A percentile compares a stretch with the other conserved stretches of the same genome.
Evolutionary conservation across 2,888 invertebrate species (phyloP).

Genomic region (Ichneumoninae sp.): DNA sequence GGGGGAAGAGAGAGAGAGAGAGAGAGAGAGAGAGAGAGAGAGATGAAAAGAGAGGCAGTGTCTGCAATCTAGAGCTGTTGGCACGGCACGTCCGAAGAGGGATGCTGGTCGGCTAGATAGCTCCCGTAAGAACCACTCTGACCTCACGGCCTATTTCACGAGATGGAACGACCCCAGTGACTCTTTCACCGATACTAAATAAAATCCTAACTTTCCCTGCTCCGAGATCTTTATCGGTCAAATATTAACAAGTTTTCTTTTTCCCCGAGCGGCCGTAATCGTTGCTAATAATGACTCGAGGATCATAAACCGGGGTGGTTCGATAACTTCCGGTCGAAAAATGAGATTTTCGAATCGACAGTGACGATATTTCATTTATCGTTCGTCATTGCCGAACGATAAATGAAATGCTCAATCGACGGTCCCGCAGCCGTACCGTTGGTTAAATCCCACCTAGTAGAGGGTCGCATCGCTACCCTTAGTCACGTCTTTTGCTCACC

Average conservation of each 20-base stretch:
- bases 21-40: neutral
- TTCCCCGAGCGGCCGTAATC: neutral
- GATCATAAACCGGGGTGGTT: neutral
- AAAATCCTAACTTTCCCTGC: slow-evolving; percentile 32
- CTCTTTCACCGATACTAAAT: slow-evolving; percentile 9
- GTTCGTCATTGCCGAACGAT: too few species aligned
- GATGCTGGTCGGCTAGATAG: slow-evolving; percentile 52
- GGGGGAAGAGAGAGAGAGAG: slow-evolving; percentile 6
- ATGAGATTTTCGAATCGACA: too few species aligned
- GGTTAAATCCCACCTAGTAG: neutral
- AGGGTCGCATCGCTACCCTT: slow-evolving; percentile 12
- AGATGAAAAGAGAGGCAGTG: slow-evolving; percentile 9
- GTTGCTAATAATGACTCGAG: neutral
- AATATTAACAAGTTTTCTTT: neutral
- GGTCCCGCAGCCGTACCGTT: too few species aligned
- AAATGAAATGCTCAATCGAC: too few species aligned
- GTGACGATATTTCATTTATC: neutral
- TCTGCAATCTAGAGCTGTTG: slow-evolving; percentile 37
- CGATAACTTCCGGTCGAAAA: neutral
- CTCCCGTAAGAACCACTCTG: slow-evolving; percentile 78
- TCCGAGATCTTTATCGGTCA: slow-evolving; percentile 8
- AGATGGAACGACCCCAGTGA: slow-evolving; percentile 70
- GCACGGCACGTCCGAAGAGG: slow-evolving; percentile 35
- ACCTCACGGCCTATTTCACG: slow-evolving; percentile 78
- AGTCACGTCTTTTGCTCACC: slow-evolving; percentile 62